A percentile compares a stretch with the other conserved stretches of the same genome.
phyloP scores from a whole-genome alignment of 2,888 invertebrate genomes.

The Drosophila acutilabella region DNA sequence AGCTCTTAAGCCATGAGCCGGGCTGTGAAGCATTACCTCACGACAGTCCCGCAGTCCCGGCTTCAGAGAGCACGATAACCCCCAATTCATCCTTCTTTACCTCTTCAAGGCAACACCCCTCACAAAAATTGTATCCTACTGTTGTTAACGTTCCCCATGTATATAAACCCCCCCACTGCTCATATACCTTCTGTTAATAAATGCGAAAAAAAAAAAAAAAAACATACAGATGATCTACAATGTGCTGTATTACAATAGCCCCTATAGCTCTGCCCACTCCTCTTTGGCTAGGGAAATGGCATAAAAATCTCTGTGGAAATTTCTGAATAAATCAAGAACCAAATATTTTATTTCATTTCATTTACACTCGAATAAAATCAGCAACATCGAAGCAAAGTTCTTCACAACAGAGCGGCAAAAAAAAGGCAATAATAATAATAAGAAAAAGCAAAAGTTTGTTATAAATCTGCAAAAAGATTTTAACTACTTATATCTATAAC shows the following conservation, averaged over 20 bases:
- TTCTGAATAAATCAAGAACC: conserved; percentile 66
- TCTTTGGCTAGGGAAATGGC: conserved; percentile 16
- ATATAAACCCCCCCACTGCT: no score
- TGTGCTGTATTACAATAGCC: conserved; percentile 36
- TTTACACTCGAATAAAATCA: conserved; percentile 47
- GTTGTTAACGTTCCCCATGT: no score
- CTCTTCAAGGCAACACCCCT: no score
- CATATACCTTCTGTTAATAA: no score
- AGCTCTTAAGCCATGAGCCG: no score
- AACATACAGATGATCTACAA: conserved; percentile 21
- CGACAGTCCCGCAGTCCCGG: no score
- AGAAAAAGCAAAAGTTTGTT: neutral
- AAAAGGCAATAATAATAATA: neutral
- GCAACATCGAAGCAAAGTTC: conserved; percentile 1
- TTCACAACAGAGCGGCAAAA: conserved; percentile 9
- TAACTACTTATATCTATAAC: conserved; percentile 1
- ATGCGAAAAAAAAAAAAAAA: no score
- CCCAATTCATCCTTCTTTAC: no score
- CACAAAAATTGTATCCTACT: no score
- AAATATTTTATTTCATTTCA: conserved; percentile 69
- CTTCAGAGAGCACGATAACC: no score
- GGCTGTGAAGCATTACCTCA: no score
- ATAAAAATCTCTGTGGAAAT: conserved; percentile 59
- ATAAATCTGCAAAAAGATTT: conserved; percentile 3
- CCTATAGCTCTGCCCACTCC: neutral